Evolutionary conservation across 2,888 invertebrate species (phyloP), one percentile per base, ranked within the genome.

Genomic region (Oxyteleia sp.): DNA sequence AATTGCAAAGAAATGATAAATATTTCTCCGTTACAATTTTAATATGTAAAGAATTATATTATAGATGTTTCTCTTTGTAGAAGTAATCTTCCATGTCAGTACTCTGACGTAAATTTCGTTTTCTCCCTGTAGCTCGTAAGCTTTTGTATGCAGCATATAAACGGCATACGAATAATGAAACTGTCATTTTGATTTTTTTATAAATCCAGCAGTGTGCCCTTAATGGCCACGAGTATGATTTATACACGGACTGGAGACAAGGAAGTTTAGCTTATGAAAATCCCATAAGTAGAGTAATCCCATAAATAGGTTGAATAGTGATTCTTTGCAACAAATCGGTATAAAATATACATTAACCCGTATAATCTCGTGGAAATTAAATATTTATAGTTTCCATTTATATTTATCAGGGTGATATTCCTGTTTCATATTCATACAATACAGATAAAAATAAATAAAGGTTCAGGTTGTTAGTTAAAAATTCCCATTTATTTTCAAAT

Each of bases 201-300:
- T 69, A 69, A 55, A 69, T 69, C 68, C 45, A 32, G 32, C 55
- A 38, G 35, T 35, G 55, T 53, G 20, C 16, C 16, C 29, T 53
- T 26, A 29, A 53, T 53, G 32, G 32, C 29, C 32, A 29, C 32
- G 16, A 53, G 45, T 53, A 53, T 53, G 53, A 53, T 53, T 53
- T 53, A 53, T 53, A 23, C 29, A 55, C 68, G 53, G 20, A 10
- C 29, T 13, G 29, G 16, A 69, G 66, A 35, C 57, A 57, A 69
- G 69, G 20, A 20, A 69, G 43, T 45, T 55, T 64, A 38, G 55
- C 64, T 74, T 74, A 74, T 74, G 74, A 64, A 63, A 74, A 74
- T 74, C 55, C 64, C 45, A 74, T 74, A 55, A 74, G 74, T 51
- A 64, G 51, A 13, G 51, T 66, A 64, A 64, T 64, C 16, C 26